phyloP scores from a whole-genome alignment of 2,797 vertebrate genomes.

The Girardinus metallicus region DNA sequence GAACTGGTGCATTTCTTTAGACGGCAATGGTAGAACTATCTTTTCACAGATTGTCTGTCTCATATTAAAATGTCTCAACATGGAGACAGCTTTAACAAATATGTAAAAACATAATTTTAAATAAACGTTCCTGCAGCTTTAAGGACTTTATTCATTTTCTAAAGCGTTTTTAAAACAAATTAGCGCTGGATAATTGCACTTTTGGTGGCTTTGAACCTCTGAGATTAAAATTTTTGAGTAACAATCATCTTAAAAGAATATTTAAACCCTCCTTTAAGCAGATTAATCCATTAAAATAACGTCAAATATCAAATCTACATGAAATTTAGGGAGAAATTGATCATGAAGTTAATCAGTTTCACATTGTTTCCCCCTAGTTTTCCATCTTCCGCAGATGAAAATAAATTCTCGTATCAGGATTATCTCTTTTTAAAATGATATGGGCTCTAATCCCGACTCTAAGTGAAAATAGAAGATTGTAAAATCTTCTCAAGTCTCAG shows the following conservation, averaged over 20 bases:
- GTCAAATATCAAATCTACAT: background rate
- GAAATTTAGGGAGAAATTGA: background rate
- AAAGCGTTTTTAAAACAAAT: background rate
- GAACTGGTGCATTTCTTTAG: no score
- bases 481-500: background rate
- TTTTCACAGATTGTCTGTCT: no score
- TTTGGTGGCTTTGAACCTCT: background rate
- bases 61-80: no score
- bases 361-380: background rate
- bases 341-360: background rate
- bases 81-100: no score
- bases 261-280: background rate
- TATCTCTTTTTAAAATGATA: background rate
- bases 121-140: background rate
- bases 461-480: background rate
- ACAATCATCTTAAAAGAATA: background rate
- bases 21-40: no score
- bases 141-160: background rate
- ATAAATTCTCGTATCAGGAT: background rate
- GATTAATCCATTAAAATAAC: background rate
- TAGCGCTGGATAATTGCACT: background rate
- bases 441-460: background rate
- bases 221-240: background rate
- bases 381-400: background rate
- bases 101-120: no score